phyloP scores from a whole-genome alignment of 2,797 vertebrate species.

The Characodon lateralis region DNA sequence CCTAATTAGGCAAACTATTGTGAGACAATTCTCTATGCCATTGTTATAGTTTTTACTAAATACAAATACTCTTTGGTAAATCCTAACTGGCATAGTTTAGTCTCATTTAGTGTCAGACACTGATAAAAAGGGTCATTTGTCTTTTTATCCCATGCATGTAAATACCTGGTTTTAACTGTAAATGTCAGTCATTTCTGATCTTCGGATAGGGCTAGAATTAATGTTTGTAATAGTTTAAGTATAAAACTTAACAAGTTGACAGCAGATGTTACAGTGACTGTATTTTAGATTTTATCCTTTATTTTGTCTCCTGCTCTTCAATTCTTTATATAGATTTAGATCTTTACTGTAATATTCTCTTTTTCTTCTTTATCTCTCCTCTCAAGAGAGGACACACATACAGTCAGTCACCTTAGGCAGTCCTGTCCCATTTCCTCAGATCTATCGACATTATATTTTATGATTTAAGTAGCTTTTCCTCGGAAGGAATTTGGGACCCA shows the following conservation, averaged over 20 bases:
- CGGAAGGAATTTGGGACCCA: not conserved
- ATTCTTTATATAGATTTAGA: not conserved
- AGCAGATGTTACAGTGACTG: not conserved
- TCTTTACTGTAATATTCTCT: constrained; percentile 9
- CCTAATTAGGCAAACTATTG: no score
- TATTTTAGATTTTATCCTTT: not conserved
- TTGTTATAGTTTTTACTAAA: no score
- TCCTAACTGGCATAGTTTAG: not conserved
- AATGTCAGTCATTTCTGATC: constrained; percentile 1
- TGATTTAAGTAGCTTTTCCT: constrained; percentile 31
- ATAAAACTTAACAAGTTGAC: not conserved
- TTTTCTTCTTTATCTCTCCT: constrained; percentile 10
- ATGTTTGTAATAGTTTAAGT: not conserved
- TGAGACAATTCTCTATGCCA: no score
- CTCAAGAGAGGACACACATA: constrained; percentile 23
- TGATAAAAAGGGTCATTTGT: no score
- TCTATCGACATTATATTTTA: constrained; percentile 39
- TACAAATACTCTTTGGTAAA: no score
- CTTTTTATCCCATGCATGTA: no score
- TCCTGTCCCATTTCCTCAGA: constrained; percentile 28
- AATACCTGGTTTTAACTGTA: not conserved
- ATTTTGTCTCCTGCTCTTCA: not conserved
- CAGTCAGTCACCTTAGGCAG: constrained; percentile 1
- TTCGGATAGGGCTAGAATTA: not conserved
- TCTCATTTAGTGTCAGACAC: not conserved